Percentiles rank a stretch among this genome's conserved stretches.
Conservation (phyloP, 1,140 invertebrate genomes). For the Melanaphis sacchari region DNA sequence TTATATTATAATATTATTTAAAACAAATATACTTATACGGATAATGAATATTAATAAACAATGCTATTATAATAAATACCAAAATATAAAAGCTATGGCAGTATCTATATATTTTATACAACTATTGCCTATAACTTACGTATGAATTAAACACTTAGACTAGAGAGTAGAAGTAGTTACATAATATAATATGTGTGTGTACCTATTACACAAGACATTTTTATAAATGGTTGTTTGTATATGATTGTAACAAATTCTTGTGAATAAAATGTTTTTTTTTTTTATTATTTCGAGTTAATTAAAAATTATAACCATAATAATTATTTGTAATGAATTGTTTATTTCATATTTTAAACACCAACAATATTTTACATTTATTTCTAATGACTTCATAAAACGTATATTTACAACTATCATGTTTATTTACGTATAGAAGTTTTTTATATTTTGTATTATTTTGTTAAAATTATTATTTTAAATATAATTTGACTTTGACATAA, state of each 20-base stretch:
- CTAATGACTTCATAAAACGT: not conserved
- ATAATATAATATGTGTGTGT: not conserved
- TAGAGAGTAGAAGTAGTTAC: not conserved
- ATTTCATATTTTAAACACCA: not conserved
- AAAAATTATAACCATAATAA: not conserved
- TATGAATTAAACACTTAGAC: not conserved
- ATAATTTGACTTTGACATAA: not conserved
- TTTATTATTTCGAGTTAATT: not conserved
- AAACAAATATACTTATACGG: too few relatives aligned
- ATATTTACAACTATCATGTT: not conserved
- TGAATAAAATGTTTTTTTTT: not conserved
- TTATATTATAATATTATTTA: too few relatives aligned
- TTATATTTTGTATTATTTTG: not conserved
- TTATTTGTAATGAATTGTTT: not conserved
- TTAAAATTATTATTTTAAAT: not conserved
- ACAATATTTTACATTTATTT: slow-evolving; percentile 9
- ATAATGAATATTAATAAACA: too few relatives aligned
- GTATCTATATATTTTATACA: not conserved
- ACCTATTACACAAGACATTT: not conserved
- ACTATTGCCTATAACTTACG: not conserved
- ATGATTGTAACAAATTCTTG: not conserved
- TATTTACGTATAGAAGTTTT: too few relatives aligned
- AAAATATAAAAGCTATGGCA: not conserved
- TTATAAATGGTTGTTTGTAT: slow-evolving; percentile 16
- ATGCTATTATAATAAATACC: not conserved